These are phyloP conservation scores for Spea hammondii DNA, from an alignment of 2,797 vertebrate genomes.

Conservation along the genomic window DNA sequence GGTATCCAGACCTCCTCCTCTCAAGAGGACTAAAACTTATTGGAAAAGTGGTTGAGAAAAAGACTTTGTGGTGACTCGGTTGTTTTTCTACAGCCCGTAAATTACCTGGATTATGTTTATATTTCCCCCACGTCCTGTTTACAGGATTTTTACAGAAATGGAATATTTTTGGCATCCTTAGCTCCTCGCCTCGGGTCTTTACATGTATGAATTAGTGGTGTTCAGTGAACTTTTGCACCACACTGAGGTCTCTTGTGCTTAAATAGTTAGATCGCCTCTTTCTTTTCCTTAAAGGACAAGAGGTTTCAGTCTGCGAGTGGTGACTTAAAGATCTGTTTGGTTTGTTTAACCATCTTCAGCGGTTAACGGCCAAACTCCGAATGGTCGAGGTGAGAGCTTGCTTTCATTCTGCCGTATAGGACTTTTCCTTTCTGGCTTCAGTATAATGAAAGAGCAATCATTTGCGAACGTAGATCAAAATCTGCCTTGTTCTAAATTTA, in stretches of 20 bases:
- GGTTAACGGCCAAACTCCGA: constrained; percentile 13
- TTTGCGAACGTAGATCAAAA: constrained; percentile 1
- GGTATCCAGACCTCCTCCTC: not conserved
- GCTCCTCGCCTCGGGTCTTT: constrained; percentile 1
- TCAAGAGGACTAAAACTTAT: constrained; percentile 7
- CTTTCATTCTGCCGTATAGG: constrained; percentile 6
- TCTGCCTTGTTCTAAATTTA: constrained; percentile 3
- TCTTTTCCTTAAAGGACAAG: constrained; percentile 11
- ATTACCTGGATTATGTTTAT: constrained; percentile 5
- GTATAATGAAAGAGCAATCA: not conserved
- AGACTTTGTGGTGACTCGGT: not conserved
- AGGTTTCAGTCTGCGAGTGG: constrained; percentile 25
- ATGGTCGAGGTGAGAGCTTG: constrained; percentile 15
- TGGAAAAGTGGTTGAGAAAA: constrained; percentile 9
- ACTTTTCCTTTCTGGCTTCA: constrained; percentile 4
- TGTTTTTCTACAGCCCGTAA: constrained; percentile 11
- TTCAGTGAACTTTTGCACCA: constrained; percentile 31
- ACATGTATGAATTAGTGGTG: constrained; percentile 10
- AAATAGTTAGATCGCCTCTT: constrained; percentile 3
- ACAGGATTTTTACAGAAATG: constrained; percentile 12
- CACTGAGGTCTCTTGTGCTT: constrained; percentile 34
- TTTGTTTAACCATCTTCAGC: constrained; percentile 12
- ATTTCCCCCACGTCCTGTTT: constrained; percentile 40
- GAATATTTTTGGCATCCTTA: constrained; percentile 11
- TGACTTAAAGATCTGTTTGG: not conserved